Base-by-base conservation (phyloP, 2,888 invertebrate species). In the Microplitis manilae region DNA sequence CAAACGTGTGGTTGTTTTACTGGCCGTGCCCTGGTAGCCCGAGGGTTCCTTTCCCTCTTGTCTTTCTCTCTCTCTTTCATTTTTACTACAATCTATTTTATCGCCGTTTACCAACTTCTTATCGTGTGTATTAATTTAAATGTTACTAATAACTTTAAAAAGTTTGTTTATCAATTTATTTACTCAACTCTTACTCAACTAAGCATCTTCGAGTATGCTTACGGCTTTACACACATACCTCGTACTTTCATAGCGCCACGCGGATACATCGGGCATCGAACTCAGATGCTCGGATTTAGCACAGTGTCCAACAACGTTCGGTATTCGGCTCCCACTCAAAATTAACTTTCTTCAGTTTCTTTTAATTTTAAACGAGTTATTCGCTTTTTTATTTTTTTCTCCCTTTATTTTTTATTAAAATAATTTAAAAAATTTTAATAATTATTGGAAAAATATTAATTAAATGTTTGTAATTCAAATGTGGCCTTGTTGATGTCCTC, bases 1-100 rank as follows among this genome's bases (percentile, higher is more conserved):
- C 87, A 87, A 88, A 88, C 84, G 86, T 83, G 83, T 83, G 84
- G 73, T 73, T 80, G 71, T 75, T 77, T 77, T 69, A 71, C 68
- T 75, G 74, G 75, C 39, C 41, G 71, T 75, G 50, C 77, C 77
- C 79, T 77, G 72, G 50, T 73, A 72, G 69, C 68, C 73, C 72
- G 50, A 60, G 65, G 65, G 65, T 71, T 65, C 70, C 70, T 76
- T 76, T 74, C 74, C 71, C 50, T 64, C 62, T 59, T 59, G 38
- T 76, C 40, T 73, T 13, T 70, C 64, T 68, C 59, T 60, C 15
- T 68, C 61, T 64, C 72, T 76, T 76, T 72, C 68, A 62, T 76
- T 73, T 68, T 59, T 73, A 60, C 68, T 68, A 67, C 70, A 76
- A 72, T 65, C 38, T 65, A 65, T 9, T 65, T 65, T 30, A 30